Evolutionary conservation across 2,113 vertebrate genomes (phyloP), one percentile per base, ranked within the genome.

Genomic region (Plectropomus leopardus): DNA sequence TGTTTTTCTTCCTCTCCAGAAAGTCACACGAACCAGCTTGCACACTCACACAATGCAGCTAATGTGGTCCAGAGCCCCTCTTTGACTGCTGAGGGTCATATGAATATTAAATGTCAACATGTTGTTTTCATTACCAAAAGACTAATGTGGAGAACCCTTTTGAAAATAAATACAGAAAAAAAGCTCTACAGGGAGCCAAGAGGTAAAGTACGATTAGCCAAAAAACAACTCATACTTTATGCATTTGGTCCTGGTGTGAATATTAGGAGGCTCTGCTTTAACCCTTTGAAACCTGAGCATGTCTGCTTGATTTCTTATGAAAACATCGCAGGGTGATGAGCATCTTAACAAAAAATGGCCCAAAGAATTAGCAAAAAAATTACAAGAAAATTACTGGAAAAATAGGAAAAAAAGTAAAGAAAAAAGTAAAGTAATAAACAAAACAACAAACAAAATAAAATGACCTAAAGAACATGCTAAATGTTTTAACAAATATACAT

Each of bases 31-130:
- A 64, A 69, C 23, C 1, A 2, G 36, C 48, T 75, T 6, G 13
- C 67, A 58, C 47, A 68, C 65, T 71, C 16, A 50, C 44, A 68
- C 68, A 83, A 58, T 42, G 59, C 60, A 68, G 51, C 58, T 50
- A 72, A 83, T 77, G 76, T 73, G 58, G 66, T 60, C 32, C 72
- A 77, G 66, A 81, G 53, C 45, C 26, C 23, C 17, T 54, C 73
- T 85, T 65, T 82, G 54, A 80, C 63, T 65, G 53, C 69, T 47
- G 75, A 84, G 75, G 76, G 83, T 88, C 86, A 87, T 57, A 80
- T 83, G 71, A 87, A 89, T 91, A 63, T 88, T 69, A 81, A 91
- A 91, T 90, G 88, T 80, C 88, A 87, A 74, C 75, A 68, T 79
- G 74, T 79, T 86, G 70, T 65, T 88, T 86, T 86, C 68, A 81